Percentiles rank a stretch among this genome's conserved stretches.
phyloP scores from a whole-genome alignment of 2,113 vertebrate genomes.

The Forbesichthys papilliferus region DNA sequence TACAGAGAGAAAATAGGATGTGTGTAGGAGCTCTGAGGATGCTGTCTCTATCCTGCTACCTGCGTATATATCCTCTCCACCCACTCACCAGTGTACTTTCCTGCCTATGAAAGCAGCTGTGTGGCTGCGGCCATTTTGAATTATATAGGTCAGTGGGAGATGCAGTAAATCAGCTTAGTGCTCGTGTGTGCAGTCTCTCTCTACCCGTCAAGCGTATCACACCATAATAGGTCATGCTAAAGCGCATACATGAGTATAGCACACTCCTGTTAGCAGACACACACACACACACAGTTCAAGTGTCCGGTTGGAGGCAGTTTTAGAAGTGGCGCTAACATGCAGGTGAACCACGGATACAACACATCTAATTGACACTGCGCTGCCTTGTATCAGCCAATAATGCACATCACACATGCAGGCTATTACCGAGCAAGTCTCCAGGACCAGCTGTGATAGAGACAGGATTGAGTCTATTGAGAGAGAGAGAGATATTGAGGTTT shows the following conservation, averaged over 20 bases:
- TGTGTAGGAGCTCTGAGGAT: too few species aligned
- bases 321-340: conserved; percentile 48
- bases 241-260: conserved; percentile 10
- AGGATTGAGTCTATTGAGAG: conserved; percentile 75
- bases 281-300: background rate
- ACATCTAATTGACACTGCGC: conserved; percentile 34
- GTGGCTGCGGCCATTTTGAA: conserved; percentile 69
- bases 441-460: conserved; percentile 78
- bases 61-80: too few species aligned
- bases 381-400: conserved; percentile 36
- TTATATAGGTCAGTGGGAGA: conserved; percentile 77
- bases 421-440: conserved; percentile 79
- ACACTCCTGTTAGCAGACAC: conserved; percentile 13
- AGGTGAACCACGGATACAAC: conserved; percentile 29
- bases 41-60: too few species aligned
- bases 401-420: conserved; percentile 35
- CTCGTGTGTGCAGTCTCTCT: conserved; percentile 15
- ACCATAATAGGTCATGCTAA: background rate
- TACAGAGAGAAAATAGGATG: too few species aligned
- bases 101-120: conserved; percentile 65
- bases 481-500: conserved; percentile 25
- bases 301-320: background rate
- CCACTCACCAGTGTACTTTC: conserved; percentile 26
- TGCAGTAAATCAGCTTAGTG: conserved; percentile 45
- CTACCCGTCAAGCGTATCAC: conserved; percentile 13